These are phyloP conservation scores for Venustaconcha ellipsiformis DNA, from an alignment of 1,140 invertebrate genomes.

Conservation along the genomic window DNA sequence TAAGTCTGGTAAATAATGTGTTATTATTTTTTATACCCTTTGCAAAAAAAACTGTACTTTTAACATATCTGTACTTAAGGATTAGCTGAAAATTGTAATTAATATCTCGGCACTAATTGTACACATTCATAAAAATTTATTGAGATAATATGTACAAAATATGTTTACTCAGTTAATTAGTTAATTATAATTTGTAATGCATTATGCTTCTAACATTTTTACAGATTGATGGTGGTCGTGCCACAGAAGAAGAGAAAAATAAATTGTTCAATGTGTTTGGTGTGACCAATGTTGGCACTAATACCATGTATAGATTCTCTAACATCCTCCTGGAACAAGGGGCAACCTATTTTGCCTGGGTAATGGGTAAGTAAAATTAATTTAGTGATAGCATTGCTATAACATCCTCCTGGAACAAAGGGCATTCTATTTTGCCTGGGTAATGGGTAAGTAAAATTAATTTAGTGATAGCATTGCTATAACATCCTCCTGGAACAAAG, in stretches of 20 bases:
- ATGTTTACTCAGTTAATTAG: not conserved
- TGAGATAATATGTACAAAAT: not conserved
- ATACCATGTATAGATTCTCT: slow-evolving; percentile 18
- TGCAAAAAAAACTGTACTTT: not conserved
- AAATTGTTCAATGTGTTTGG: slow-evolving; percentile 25
- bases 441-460: slow-evolving; percentile 41
- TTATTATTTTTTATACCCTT: not conserved
- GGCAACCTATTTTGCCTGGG: no score
- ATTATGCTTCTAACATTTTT: not conserved
- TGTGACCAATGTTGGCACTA: slow-evolving; percentile 18
- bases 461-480: not conserved
- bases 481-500: slow-evolving; percentile 21
- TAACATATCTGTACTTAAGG: not conserved
- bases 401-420: slow-evolving; percentile 24
- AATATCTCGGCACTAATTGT: not conserved
- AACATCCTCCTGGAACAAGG: not conserved
- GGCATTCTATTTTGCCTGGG: slow-evolving; percentile 37
- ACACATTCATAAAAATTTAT: not conserved
- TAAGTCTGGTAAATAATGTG: not conserved
- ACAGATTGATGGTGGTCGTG: slow-evolving; percentile 30
- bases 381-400: not conserved
- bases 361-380: slow-evolving; percentile 25
- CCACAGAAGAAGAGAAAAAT: slow-evolving; percentile 8
- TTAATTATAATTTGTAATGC: no score
- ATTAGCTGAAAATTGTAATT: not conserved